Percentiles rank a stretch among this genome's conserved stretches.
Conservation (phyloP, 2,888 invertebrate genomes). For the Trichogramma dendrolimi region DNA sequence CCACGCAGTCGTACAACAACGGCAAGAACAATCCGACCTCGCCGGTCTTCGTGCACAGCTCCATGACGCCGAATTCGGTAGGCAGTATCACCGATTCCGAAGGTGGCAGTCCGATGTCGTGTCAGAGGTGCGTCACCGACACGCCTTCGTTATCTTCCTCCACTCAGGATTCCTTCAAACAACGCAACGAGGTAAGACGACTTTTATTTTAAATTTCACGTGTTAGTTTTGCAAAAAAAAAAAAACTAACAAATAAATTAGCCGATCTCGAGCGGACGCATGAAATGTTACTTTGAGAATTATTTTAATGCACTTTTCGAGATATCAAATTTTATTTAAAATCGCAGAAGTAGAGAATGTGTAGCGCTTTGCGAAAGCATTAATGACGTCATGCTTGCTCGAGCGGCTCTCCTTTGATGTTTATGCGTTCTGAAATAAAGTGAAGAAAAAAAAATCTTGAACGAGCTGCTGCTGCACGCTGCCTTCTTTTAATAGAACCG, state of each 20-base stretch:
- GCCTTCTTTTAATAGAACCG: no score
- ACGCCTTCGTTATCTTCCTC: conserved; percentile 40
- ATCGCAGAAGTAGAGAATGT: no score
- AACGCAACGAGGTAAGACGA: conserved; percentile 30
- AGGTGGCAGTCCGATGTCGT: conserved; percentile 37
- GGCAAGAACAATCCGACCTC: conserved; percentile 48
- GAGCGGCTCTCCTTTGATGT: no score
- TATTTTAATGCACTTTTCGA: no score
- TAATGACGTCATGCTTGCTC: no score
- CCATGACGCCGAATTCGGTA: conserved; percentile 45
- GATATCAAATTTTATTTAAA: no score
- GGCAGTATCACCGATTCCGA: conserved; percentile 42
- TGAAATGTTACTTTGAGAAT: no score
- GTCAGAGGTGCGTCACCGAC: conserved; percentile 44
- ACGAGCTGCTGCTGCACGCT: no score
- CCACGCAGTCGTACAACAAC: conserved; percentile 40
- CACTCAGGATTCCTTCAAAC: conserved; percentile 44
- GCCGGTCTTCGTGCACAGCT: conserved; percentile 48
- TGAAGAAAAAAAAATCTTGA: no score
- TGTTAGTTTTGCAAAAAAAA: not conserved
- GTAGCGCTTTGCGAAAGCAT: no score
- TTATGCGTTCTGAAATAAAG: no score
- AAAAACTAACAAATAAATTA: not conserved
- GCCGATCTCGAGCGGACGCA: no score
- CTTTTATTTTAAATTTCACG: not conserved